Base-by-base conservation (phyloP, 2,888 invertebrate genomes). In the Phortica okadai region DNA sequence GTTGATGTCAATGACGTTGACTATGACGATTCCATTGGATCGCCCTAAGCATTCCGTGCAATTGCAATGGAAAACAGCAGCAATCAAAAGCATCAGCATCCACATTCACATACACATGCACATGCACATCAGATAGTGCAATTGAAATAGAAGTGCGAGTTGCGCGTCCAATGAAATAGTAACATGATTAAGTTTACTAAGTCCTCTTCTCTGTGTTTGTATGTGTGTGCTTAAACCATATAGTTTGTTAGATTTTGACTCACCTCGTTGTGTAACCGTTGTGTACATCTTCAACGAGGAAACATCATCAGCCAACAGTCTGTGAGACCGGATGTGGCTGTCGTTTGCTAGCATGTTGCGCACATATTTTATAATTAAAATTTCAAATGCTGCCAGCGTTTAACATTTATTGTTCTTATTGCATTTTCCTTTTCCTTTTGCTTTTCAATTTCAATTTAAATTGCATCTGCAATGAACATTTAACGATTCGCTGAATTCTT, bases 311-410 rank as follows among this genome's bases (percentile, higher is more conserved):
- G 25, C 62, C 1, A 16, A 56, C 14, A 56, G 16, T 56, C 8
- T 10, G 6, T 62, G 62, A 4, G 25, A 62, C 42, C 66, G 42
- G 66, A 42, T n/a, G 42, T 66, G 42, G 41, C 42, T 59, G 59
- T 7, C 42, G 66, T 7, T 66, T 33, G 41, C 42, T 11, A 59
- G 11, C 59, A 59, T 59, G 59, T 59, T 59, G 14, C 16, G n/a
- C 33, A 41, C 33, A 79, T 81, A 82, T 81, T 81, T 82, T 82
- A 82, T 81, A 81, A 81, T 81, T 81, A 81, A 81, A 81, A 81
- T 81, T 81, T 81, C 81, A 82, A 82, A 79, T 81, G 82, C 74
- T 69, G 70, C 76, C 66, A 74, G 74, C 44, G 77, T 41, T 41
- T 41, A 6, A 11, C 21, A 33, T 33, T 41, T 41, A 16, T 41